Base-by-base conservation (phyloP, 2,797 vertebrate species). In the Acanthurus leucopareius region DNA sequence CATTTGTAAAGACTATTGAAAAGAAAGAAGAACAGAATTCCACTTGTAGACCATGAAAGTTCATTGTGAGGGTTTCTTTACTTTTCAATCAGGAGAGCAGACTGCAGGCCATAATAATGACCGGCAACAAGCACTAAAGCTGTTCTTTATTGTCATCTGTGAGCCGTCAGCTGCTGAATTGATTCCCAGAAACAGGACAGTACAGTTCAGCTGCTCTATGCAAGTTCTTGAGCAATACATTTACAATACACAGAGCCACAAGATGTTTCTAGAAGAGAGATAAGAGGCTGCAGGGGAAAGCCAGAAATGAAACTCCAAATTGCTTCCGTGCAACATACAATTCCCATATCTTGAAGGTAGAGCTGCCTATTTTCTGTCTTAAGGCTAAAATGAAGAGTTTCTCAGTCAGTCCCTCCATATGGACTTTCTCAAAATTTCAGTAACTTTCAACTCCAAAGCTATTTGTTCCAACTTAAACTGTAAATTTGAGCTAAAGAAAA, bases 1-100 rank as follows among this genome's bases (percentile, higher is more conserved):
- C 0, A 15, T 68, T 70, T 80, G 17, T 32, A 48, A 51, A 68
- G 74, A 70, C 22, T 32, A 64, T 17, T 54, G 17, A 66, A 68
- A 72, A 38, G 17, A 70, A 53, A 15, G 51, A 49, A 48, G 17
- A 45, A 40, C 38, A 28, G 42, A 68, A 59, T 25, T 15, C 1
- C 10, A 1, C 42, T 14, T 38, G 19, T 14, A 42, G 60, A 20
- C 19, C 45, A 54, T n/a, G 15, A 74, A 80, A 73, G 11, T 7
- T 2, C 5, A 40, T 8, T 32, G 28, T 15, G 57, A 76, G 9
- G 1, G 1, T 25, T 7, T 3, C 6, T 28, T 25, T 52, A 35
- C 14, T 10, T 60, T 48, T 76, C 48, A 58, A 15, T 40, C 25
- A 61, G 25, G 32, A 64, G 16, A 44, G 49, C 28, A 25, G 64